These are phyloP conservation scores for Syritta pipiens DNA, from an alignment of 2,888 invertebrate species.

Conservation along the genomic window DNA sequence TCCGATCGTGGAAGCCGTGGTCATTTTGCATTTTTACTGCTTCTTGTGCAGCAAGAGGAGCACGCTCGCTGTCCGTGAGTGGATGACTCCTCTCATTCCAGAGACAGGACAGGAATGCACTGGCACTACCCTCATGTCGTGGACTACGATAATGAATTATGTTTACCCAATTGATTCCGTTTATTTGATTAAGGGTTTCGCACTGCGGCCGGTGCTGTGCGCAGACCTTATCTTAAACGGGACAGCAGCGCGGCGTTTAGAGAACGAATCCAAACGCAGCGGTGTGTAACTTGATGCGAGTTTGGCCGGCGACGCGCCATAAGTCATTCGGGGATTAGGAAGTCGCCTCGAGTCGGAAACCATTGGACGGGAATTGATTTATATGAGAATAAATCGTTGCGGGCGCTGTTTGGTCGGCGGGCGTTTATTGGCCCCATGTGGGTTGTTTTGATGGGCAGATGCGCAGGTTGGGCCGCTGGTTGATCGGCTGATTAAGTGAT, in stretches of 20 bases:
- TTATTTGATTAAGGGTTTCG: slow-evolving; percentile 59
- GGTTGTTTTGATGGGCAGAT: background rate
- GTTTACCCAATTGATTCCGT: slow-evolving; percentile 58
- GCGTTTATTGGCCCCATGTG: too few relatives aligned
- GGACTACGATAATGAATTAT: slow-evolving; percentile 61
- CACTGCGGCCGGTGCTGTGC: background rate
- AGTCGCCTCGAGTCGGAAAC: too few relatives aligned
- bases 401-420: background rate
- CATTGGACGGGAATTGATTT: too few relatives aligned
- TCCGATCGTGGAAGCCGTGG: slow-evolving; percentile 38
- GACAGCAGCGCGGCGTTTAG: slow-evolving; percentile 14
- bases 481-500: too few relatives aligned
- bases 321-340: too few relatives aligned
- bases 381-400: background rate
- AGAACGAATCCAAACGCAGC: slow-evolving; percentile 16
- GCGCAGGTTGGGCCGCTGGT: too few relatives aligned
- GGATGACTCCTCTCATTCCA: background rate
- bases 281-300: too few relatives aligned
- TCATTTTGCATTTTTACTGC: slow-evolving; percentile 46
- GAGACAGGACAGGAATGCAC: background rate
- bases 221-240: slow-evolving; percentile 8
- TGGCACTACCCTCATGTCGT: slow-evolving; percentile 60
- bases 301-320: too few relatives aligned
- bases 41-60: slow-evolving; percentile 57
- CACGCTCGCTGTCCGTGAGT: background rate